Percentiles rank a stretch among this genome's conserved stretches.
Evolutionary conservation across 2,797 vertebrate genomes (phyloP).

Genomic region (Phoebastria nigripes): DNA sequence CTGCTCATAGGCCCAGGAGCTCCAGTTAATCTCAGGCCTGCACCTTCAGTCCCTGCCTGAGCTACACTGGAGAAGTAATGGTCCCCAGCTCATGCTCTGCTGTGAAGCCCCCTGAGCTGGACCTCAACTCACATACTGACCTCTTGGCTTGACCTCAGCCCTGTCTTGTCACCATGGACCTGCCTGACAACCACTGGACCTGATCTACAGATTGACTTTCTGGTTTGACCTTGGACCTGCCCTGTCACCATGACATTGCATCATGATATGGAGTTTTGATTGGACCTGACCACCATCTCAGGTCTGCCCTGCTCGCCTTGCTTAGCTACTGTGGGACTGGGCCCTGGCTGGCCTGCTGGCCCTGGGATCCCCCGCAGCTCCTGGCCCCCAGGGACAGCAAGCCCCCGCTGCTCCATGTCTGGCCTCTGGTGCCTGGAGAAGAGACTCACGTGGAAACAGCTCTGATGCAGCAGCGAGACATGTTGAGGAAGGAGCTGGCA

Average conservation of each 20-base stretch:
- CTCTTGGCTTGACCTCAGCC: neutral
- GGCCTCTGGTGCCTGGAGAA: neutral
- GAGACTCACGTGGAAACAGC: slow-evolving; percentile 83
- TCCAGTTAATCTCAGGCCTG: neutral
- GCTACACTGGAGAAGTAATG: neutral
- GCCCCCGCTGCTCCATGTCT: neutral
- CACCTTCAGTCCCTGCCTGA: neutral
- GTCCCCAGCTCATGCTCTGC: neutral
- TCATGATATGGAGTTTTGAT: neutral
- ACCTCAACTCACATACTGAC: neutral
- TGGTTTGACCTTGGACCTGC: neutral
- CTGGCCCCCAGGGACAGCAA: neutral
- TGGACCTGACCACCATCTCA: neutral
- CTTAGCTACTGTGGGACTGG: neutral
- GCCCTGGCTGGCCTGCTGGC: neutral
- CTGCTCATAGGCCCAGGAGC: neutral
- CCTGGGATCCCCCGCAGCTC: neutral
- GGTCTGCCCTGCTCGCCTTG: neutral
- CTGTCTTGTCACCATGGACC: neutral
- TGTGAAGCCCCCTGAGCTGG: neutral
- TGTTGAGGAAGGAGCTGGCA: slow-evolving; percentile 93
- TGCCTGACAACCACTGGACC: neutral
- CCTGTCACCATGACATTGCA: neutral
- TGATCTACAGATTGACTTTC: neutral
- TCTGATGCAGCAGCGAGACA: slow-evolving; percentile 92